phyloP scores from a whole-genome alignment of 2,888 invertebrate genomes.

The Xylocampa areola region DNA sequence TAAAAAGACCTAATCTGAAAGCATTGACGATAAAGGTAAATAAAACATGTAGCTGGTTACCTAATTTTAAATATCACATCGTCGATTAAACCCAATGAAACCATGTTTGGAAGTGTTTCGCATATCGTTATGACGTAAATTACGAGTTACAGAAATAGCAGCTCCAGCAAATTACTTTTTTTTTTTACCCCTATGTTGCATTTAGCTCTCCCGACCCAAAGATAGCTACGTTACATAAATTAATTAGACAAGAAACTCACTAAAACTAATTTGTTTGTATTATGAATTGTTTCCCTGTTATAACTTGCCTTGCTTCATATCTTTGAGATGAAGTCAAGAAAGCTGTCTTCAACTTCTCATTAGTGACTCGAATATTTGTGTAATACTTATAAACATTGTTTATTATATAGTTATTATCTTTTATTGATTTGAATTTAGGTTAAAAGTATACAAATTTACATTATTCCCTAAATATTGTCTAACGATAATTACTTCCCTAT shows the following conservation, averaged over 20 bases:
- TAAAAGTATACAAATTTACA: neutral
- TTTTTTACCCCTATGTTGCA: too few species aligned
- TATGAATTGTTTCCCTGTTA: conserved; percentile 35
- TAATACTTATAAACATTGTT: conserved; percentile 10
- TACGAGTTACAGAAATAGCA: too few species aligned
- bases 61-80: too few species aligned
- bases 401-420: conserved; percentile 16
- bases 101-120: too few species aligned
- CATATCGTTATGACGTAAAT: too few species aligned
- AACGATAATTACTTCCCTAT: neutral
- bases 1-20: too few species aligned
- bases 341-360: conserved; percentile 23
- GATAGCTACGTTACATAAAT: neutral
- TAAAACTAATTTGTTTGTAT: conserved; percentile 38
- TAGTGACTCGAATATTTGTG: conserved; percentile 23
- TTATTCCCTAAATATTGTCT: neutral
- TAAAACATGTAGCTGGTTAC: too few species aligned
- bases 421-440: neutral
- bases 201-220: too few species aligned
- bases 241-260: conserved; percentile 5
- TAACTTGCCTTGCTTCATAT: conserved; percentile 32
- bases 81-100: too few species aligned
- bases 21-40: too few species aligned
- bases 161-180: too few species aligned
- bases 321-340: conserved; percentile 28